These are phyloP conservation scores for Sardina pilchardus DNA, from an alignment of 2,113 vertebrate species.

Conservation along the genomic window DNA sequence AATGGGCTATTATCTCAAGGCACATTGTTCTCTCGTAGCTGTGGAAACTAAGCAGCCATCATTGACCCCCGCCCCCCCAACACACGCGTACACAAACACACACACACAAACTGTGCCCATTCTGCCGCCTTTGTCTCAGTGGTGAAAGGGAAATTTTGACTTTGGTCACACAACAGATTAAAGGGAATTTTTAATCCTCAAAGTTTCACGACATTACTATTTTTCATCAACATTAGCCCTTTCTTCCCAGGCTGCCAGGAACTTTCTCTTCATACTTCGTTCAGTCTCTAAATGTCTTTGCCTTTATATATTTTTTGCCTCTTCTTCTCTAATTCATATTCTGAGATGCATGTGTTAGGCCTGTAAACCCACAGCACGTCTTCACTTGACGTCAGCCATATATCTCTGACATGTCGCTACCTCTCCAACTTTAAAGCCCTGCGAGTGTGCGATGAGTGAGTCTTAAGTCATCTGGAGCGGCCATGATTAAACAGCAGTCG, in stretches of 20 bases:
- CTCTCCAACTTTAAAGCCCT: background rate
- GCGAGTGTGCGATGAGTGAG: constrained; percentile 8
- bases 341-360: background rate
- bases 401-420: constrained; percentile 6
- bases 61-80: background rate
- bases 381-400: background rate
- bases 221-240: background rate
- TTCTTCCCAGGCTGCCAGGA: background rate
- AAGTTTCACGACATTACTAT: background rate
- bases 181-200: background rate
- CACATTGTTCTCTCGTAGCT: background rate
- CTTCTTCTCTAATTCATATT: background rate
- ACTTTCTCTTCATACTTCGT: background rate
- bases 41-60: constrained; percentile 10
- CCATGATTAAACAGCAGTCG: constrained; percentile 17
- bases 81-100: background rate
- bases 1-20: constrained; percentile 27
- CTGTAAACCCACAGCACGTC: background rate
- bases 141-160: background rate
- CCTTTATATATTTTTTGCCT: background rate
- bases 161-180: background rate
- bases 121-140: background rate
- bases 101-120: background rate
- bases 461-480: constrained; percentile 11
- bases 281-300: background rate